phyloP scores from a whole-genome alignment of 2,797 vertebrate species.

The Lacerta bilineata region DNA sequence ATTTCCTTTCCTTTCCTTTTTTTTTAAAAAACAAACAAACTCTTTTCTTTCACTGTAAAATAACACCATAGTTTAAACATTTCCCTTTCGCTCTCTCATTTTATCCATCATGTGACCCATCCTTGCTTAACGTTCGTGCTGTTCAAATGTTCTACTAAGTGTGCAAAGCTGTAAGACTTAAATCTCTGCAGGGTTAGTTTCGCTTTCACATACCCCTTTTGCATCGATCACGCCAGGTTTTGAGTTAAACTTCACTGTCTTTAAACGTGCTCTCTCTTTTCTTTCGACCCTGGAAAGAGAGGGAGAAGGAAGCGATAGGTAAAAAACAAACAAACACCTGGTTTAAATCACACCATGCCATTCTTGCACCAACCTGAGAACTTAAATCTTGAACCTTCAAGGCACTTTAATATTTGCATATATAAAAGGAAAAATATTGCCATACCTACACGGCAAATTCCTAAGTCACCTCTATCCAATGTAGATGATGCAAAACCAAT shows the following conservation, averaged over 20 bases:
- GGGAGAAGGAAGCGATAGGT: not conserved
- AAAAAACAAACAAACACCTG: not conserved
- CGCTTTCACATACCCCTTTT: slow-evolving; percentile 90
- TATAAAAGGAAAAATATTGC: not conserved
- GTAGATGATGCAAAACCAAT: not conserved
- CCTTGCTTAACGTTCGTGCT: slow-evolving; percentile 4
- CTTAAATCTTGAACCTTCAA: not conserved
- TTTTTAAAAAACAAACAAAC: not conserved
- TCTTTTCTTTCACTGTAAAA: slow-evolving; percentile 28
- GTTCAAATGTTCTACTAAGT: slow-evolving; percentile 19
- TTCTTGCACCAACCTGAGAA: not conserved
- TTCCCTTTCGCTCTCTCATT: not conserved
- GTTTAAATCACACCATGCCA: not conserved
- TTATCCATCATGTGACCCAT: not conserved
- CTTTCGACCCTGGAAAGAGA: slow-evolving; percentile 89
- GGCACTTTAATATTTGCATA: not conserved
- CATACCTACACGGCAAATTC: not conserved
- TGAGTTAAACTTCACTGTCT: slow-evolving; percentile 98
- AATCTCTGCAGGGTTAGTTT: slow-evolving; percentile 30
- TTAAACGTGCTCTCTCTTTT: slow-evolving; percentile 94
- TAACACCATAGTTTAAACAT: not conserved
- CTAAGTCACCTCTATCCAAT: not conserved
- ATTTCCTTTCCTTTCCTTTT: not conserved
- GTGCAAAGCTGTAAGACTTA: slow-evolving; percentile 19
- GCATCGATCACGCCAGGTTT: slow-evolving; percentile 93